These are phyloP conservation scores for Phrynocephalus guinanensis DNA, from an alignment of 2,797 vertebrate genomes.

Conservation along the genomic window DNA sequence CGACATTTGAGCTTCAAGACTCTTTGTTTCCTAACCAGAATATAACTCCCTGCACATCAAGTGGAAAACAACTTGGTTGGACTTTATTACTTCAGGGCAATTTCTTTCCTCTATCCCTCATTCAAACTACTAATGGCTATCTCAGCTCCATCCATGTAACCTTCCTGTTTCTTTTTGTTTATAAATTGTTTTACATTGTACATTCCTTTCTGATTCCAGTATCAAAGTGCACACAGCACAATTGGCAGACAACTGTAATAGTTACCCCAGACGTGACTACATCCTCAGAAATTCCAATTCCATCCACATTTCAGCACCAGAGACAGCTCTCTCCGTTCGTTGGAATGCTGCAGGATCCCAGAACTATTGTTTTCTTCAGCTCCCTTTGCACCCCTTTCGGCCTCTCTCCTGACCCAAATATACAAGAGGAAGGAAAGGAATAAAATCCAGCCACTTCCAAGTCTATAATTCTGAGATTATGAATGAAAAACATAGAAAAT, in stretches of 20 bases:
- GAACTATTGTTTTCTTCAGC: background rate
- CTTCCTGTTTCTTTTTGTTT: background rate
- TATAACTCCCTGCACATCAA: background rate
- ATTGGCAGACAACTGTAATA: background rate
- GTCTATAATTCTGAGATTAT: background rate
- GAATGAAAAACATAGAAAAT: constrained; percentile 10
- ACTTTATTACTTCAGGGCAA: background rate
- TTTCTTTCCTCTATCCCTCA: background rate
- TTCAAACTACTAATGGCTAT: background rate
- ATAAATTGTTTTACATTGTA: too few species aligned
- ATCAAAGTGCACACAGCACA: background rate
- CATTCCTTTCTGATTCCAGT: too few species aligned
- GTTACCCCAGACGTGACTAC: background rate
- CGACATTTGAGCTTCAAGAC: background rate
- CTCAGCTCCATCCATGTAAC: background rate
- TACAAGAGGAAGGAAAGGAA: too few species aligned
- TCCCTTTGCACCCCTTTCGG: background rate
- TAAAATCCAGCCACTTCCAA: background rate
- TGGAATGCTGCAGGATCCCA: background rate
- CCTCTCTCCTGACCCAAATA: background rate
- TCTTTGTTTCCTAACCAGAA: background rate
- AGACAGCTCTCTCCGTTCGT: background rate
- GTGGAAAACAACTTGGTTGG: background rate
- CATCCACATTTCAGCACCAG: background rate
- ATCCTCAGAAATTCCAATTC: background rate